Evolutionary conservation across 2,797 vertebrate species (phyloP), one percentile per base, ranked within the genome.

Genomic region (Periophthalmus magnuspinnatus): DNA sequence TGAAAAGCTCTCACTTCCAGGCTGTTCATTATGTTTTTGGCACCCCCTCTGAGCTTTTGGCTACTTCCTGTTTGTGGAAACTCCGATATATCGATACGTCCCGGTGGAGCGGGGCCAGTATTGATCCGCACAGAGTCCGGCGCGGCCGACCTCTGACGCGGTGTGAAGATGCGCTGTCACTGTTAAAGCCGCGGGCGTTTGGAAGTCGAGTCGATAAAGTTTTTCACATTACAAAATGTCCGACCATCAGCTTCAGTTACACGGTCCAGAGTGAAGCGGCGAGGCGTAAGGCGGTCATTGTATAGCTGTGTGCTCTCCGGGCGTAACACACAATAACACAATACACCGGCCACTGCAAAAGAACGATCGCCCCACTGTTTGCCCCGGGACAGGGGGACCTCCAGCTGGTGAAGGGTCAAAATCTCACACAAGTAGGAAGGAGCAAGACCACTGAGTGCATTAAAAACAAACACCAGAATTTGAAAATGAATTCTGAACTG

Each of bases 61-160:
- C 82, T 78, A 6, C 19, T 41, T 32, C 65, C 28, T 70, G 33
- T 41, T 86, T 76, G 81, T 80, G 85, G 85, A 89, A 89, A 88
- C 76, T 82, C 57, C 28, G 45, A 81, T 76, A 36, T 72, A 85
- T 85, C 75, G 81, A 89, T 67, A 38, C 34, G 10, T 67, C 22
- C 22, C 3, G 9, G 14, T 70, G 71, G 52, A 66, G 66, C 0
- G 16, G 48, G 68, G 58, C n/a, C 34, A 50, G 34, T 81, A 90
- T 89, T 70, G 88, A 90, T 54, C 54, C 41, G 52, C 10, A 10
- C 47, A 1, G n/a, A n/a, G n/a, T n/a, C n/a, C n/a, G n/a, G n/a
- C 55, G n/a, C 57, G 63, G 9, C n/a, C 17, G 38, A 6, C 69
- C 72, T 14, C 22, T 71, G 32, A 59, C 74, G 32, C 45, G 61